Evolutionary conservation across 1,140 invertebrate species (phyloP).

Genomic region (Sycophila sp.): DNA sequence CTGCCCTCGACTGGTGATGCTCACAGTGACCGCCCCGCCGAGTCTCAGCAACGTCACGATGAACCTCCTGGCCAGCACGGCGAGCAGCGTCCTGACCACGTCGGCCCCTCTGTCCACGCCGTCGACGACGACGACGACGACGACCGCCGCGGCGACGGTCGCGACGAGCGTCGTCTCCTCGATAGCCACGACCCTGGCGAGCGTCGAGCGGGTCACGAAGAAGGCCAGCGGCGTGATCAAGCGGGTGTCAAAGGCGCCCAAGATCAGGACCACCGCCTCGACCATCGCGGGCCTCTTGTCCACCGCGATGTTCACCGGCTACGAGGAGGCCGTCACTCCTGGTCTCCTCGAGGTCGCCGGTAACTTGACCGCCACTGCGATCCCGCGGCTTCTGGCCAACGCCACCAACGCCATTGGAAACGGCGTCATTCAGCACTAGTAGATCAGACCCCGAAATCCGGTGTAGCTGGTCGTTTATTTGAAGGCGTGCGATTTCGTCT

Average conservation of each 20-base stretch:
- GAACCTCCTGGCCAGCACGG: conserved; percentile 39
- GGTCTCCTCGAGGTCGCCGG: background rate
- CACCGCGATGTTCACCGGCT: conserved; percentile 15
- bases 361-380: conserved; percentile 41
- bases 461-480: no score
- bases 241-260: conserved; percentile 27
- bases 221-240: conserved; percentile 16
- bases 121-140: background rate
- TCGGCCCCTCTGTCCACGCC: background rate
- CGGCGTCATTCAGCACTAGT: conserved; percentile 51
- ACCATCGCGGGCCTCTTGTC: conserved; percentile 42
- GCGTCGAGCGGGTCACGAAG: conserved; percentile 7
- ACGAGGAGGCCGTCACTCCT: background rate
- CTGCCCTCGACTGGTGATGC: conserved; percentile 44
- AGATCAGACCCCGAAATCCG: no score
- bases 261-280: conserved; percentile 25
- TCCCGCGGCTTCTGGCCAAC: conserved; percentile 54
- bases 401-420: conserved; percentile 53
- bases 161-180: background rate
- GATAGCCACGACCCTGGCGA: background rate
- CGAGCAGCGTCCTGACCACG: conserved; percentile 8
- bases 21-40: conserved; percentile 2
- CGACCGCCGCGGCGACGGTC: background rate
- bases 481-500: no score
- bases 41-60: conserved; percentile 19